Percentiles rank a stretch among this genome's conserved stretches.
phyloP scores from a whole-genome alignment of 1,140 invertebrate species.

The Eufriesea mexicana region DNA sequence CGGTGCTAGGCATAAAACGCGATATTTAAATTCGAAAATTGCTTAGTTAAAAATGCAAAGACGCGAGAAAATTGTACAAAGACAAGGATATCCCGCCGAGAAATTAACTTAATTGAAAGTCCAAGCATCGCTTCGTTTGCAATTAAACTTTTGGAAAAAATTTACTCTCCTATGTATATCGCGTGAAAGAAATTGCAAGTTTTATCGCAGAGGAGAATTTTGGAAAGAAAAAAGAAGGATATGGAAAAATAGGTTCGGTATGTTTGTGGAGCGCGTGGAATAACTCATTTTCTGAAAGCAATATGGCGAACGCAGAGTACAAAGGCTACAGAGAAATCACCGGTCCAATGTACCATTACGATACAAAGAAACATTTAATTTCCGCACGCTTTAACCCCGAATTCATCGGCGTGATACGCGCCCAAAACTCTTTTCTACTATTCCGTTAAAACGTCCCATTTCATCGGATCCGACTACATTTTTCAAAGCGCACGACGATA shows the following conservation, averaged over 20 bases:
- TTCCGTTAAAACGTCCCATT: background rate
- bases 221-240: background rate
- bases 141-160: background rate
- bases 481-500: background rate
- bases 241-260: background rate
- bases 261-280: no score
- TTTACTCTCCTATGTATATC: fast-evolving
- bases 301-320: background rate
- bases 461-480: background rate
- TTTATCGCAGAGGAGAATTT: background rate
- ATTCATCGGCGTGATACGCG: background rate
- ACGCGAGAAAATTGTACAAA: background rate
- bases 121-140: background rate
- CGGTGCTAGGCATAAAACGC: background rate
- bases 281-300: background rate
- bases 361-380: background rate
- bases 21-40: background rate
- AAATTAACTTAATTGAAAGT: background rate
- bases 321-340: conserved; percentile 4
- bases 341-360: background rate
- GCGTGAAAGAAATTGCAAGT: background rate
- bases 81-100: no score
- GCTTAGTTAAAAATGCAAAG: no score
- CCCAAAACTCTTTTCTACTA: background rate
- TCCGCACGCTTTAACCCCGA: background rate